Conservation (phyloP, 2,113 vertebrate species). For the Tonatia bakeri region DNA sequence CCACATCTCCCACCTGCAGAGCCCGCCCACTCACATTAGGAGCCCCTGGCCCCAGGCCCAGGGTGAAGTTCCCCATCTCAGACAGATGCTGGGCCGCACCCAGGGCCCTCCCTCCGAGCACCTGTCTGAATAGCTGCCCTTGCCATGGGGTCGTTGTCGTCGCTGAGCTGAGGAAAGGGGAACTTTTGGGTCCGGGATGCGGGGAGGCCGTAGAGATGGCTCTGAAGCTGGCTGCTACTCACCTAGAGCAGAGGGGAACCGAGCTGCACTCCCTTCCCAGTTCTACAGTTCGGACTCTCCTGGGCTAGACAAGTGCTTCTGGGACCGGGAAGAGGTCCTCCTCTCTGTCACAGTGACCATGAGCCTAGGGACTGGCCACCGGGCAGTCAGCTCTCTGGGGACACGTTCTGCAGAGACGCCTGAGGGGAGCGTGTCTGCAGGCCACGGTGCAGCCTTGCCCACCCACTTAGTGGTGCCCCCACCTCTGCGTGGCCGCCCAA, state of each 20-base stretch:
- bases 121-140: neutral
- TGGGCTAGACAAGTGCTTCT: neutral
- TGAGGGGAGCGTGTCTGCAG: neutral
- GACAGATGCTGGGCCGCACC: neutral
- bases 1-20: no score
- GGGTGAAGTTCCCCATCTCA: neutral
- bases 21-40: neutral
- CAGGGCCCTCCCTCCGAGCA: neutral
- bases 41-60: neutral
- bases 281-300: neutral
- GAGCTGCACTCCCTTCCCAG: neutral
- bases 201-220: neutral
- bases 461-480: no score
- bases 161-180: neutral
- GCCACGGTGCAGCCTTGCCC: no score
- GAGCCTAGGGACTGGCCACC: neutral
- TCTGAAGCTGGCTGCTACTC: neutral
- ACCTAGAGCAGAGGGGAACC: neutral
- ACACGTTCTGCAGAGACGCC: neutral
- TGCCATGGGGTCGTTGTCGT: neutral
- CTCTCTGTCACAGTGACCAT: neutral
- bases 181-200: neutral
- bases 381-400: neutral
- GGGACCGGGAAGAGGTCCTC: neutral
- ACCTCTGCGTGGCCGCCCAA: no score